Conservation (phyloP, 2,797 vertebrate genomes). For the Arctocebus calabarensis region DNA sequence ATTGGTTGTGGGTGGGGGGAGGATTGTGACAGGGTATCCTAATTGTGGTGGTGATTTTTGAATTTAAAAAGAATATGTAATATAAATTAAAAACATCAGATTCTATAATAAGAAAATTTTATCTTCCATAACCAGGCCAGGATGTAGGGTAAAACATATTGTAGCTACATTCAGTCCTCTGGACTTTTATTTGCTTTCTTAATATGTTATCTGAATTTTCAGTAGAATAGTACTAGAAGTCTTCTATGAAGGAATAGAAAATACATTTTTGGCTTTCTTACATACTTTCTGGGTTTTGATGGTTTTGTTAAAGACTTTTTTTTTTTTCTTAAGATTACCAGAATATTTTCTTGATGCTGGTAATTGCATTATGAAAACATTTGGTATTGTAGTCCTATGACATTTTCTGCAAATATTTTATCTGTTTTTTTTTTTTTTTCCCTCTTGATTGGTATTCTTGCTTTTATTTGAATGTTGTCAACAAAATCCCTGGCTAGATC, state of each 20-base stretch:
- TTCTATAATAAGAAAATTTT: constrained; percentile 1
- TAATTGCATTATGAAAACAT: not conserved
- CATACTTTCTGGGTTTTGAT: not conserved
- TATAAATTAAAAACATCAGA: not conserved
- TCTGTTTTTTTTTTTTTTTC: not conserved
- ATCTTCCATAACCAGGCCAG: not conserved
- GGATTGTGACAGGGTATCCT: not conserved
- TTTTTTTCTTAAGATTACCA: not conserved
- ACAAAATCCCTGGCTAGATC: not conserved
- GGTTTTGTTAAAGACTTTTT: constrained; percentile 32
- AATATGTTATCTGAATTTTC: constrained; percentile 19
- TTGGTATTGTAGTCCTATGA: constrained; percentile 8
- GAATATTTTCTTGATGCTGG: not conserved
- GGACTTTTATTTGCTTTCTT: constrained; percentile 25
- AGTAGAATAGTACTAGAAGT: not conserved
- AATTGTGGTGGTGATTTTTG: not conserved
- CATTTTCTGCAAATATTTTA: not conserved
- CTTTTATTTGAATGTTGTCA: not conserved
- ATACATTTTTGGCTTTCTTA: constrained; percentile 37
- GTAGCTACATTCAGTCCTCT: not conserved
- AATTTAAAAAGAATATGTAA: not conserved
- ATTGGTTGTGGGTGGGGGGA: not conserved
- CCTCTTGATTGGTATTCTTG: not conserved
- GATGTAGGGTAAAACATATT: not conserved
- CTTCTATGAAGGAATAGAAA: not conserved